A percentile compares a stretch with the other conserved stretches of the same genome.
phyloP scores from a whole-genome alignment of 2,113 vertebrate genomes.

The Strigops habroptila region DNA sequence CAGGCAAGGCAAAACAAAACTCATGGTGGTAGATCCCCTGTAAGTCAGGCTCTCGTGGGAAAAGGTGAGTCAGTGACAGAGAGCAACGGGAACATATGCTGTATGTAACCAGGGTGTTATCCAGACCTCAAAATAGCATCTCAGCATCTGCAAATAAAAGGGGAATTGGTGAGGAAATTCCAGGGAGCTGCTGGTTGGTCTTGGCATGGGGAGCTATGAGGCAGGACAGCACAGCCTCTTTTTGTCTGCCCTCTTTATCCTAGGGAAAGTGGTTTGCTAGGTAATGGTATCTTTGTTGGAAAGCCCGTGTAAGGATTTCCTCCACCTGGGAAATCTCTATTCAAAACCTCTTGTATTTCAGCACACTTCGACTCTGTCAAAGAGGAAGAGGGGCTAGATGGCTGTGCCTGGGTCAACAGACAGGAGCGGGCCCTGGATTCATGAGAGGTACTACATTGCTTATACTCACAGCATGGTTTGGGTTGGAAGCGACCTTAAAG shows the following conservation, averaged over 20 bases:
- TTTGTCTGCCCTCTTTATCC: neutral
- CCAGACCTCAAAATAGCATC: slow-evolving; percentile 79
- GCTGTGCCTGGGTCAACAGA: neutral
- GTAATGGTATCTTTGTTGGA: neutral
- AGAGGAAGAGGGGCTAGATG: neutral
- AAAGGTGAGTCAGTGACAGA: slow-evolving; percentile 39
- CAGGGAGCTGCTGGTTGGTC: neutral
- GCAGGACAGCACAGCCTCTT: neutral
- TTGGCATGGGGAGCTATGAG: neutral
- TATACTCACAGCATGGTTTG: neutral
- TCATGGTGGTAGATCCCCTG: neutral
- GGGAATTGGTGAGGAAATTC: neutral
- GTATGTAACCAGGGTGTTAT: slow-evolving; percentile 67
- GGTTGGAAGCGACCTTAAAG: neutral
- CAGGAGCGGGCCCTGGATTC: neutral
- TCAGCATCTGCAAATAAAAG: slow-evolving; percentile 62
- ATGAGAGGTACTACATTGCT: neutral
- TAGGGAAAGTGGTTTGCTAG: neutral
- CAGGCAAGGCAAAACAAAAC: neutral
- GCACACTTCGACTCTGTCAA: neutral
- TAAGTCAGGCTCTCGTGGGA: neutral
- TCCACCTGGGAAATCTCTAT: neutral
- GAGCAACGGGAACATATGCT: slow-evolving; percentile 2
- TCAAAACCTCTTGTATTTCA: neutral
- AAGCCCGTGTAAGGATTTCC: neutral